Evolutionary conservation across 1,140 invertebrate species (phyloP).

Genomic region (Agraylea sexmaculata): DNA sequence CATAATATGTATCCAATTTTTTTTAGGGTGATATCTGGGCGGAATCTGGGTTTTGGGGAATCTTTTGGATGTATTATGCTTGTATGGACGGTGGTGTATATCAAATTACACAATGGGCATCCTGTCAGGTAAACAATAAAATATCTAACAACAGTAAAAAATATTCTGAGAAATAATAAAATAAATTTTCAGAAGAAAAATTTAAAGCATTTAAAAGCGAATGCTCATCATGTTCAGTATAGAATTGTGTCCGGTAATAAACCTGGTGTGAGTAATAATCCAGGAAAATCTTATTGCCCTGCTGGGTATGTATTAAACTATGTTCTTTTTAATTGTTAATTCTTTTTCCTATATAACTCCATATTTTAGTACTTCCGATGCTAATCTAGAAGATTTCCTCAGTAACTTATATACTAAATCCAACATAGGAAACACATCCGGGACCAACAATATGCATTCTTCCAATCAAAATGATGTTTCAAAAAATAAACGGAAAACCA

Average conservation of each 20-base stretch:
- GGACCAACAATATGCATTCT: too few species aligned
- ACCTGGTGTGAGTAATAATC: constrained; percentile 18
- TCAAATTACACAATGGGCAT: constrained; percentile 92
- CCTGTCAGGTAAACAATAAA: constrained; percentile 55
- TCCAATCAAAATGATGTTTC: constrained; percentile 5
- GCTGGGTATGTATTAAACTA: too few species aligned
- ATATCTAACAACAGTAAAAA: constrained; percentile 1
- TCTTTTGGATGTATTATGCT: constrained; percentile 89
- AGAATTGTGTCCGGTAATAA: constrained; percentile 70
- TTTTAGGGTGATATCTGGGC: constrained; percentile 90
- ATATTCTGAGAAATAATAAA: not conserved
- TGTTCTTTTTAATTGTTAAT: too few species aligned
- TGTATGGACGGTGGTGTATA: constrained; percentile 91
- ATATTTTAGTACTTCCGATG: constrained; percentile 29
- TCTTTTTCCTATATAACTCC: too few species aligned
- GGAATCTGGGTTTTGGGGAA: constrained; percentile 75
- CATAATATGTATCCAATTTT: constrained; percentile 10
- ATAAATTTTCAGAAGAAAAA: constrained; percentile 48
- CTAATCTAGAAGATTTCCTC: constrained; percentile 37
- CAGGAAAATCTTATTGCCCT: too few species aligned
- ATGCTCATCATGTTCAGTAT: constrained; percentile 85
- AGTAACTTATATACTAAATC: constrained; percentile 37
- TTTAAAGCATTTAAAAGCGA: constrained; percentile 66
- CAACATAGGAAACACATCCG: too few species aligned
- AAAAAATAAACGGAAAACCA: constrained; percentile 32